Evolutionary conservation across 2,797 vertebrate genomes (phyloP).

Genomic region (Erpetoichthys calabaricus): DNA sequence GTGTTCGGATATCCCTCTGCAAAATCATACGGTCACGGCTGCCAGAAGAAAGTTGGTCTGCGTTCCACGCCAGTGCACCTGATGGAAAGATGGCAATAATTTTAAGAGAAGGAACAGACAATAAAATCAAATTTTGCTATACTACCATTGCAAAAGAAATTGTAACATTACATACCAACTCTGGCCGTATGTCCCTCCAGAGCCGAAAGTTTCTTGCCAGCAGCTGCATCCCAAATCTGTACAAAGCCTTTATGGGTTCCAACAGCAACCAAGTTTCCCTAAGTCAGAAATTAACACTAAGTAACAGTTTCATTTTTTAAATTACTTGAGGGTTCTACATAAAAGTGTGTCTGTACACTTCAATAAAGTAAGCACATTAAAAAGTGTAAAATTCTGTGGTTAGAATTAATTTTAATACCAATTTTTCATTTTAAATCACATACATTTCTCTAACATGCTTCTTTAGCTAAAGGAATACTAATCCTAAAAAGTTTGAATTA

Average conservation of each 20-base stretch:
- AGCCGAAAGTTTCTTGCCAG: conserved; percentile 86
- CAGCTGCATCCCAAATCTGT: conserved; percentile 93
- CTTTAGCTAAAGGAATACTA: too few species aligned
- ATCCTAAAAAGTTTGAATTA: too few species aligned
- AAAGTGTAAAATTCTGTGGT: too few species aligned
- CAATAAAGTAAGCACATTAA: too few species aligned
- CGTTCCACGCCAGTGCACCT: conserved; percentile 96
- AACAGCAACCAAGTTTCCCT: conserved; percentile 68
- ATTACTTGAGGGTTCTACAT: too few species aligned
- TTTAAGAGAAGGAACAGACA: accelerated
- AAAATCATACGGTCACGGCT: conserved; percentile 91
- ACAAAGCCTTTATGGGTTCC: conserved; percentile 75
- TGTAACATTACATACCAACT: conserved; percentile 67
- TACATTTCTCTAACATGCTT: too few species aligned
- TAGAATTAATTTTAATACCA: too few species aligned
- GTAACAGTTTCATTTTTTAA: neutral
- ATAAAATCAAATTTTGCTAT: too few species aligned
- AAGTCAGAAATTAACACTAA: conserved; percentile 1
- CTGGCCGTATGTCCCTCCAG: conserved; percentile 90
- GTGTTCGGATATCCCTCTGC: conserved; percentile 84
- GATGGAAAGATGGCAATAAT: neutral
- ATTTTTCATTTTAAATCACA: too few species aligned
- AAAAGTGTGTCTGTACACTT: too few species aligned
- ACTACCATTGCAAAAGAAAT: neutral
- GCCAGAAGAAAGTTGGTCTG: conserved; percentile 89